Evolutionary conservation across 1,140 invertebrate species (phyloP).

Genomic region (Vollenhovia emeryi): DNA sequence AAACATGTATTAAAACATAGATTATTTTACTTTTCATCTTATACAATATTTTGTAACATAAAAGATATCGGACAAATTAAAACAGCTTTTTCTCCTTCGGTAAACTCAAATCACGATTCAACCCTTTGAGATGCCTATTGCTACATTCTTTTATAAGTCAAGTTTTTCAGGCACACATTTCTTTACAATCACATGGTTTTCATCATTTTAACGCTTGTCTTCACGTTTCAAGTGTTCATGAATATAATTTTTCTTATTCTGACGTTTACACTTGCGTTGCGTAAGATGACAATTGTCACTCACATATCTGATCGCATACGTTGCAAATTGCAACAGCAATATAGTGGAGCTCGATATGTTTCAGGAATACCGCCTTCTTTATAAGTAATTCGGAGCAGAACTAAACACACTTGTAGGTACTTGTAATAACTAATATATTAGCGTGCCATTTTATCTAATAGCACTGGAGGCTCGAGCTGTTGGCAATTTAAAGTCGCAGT

Average conservation of each 20-base stretch:
- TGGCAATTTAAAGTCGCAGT: slow-evolving; percentile 29
- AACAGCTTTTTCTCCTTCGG: not conserved
- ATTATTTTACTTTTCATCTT: not conserved
- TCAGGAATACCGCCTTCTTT: not conserved
- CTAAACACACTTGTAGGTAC: not conserved
- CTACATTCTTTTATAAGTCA: not conserved
- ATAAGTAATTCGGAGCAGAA: not conserved
- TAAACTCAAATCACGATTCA: not conserved
- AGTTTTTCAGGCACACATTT: not conserved
- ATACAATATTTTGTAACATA: not conserved
- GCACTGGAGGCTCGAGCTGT: not conserved
- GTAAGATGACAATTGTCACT: not conserved
- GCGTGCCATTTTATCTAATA: slow-evolving; percentile 15
- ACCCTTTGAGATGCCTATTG: not conserved
- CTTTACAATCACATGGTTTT: not conserved
- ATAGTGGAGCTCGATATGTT: slow-evolving; percentile 6
- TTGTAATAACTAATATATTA: too few species aligned
- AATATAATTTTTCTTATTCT: not conserved
- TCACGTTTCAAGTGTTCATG: not conserved
- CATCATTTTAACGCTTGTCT: not conserved
- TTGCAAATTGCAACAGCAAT: not conserved
- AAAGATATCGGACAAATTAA: too few species aligned
- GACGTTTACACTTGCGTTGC: not conserved
- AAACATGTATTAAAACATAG: not conserved
- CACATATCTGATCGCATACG: not conserved